Conservation (phyloP, 2,797 vertebrate species). For the Phalloptychus januarius region DNA sequence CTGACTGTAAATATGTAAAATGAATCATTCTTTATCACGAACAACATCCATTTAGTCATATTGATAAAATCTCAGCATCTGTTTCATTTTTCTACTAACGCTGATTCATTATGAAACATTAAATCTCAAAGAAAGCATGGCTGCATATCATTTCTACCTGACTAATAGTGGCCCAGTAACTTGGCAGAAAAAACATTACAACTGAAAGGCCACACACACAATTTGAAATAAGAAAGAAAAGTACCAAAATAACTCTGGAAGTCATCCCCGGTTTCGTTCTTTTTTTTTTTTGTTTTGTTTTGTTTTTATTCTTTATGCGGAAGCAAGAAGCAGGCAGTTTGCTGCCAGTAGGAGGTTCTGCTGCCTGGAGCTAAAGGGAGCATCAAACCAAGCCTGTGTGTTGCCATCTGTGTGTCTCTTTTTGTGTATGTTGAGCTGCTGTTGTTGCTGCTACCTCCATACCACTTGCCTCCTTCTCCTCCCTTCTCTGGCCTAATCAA, state of each 20-base stretch:
- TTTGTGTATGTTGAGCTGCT: conserved; percentile 72
- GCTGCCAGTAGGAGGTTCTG: conserved; percentile 78
- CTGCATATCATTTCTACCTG: neutral
- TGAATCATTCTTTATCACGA: neutral
- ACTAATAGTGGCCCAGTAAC: neutral
- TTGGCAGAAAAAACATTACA: conserved; percentile 12
- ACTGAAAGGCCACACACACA: conserved; percentile 44
- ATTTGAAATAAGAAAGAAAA: conserved; percentile 60
- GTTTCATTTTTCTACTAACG: neutral
- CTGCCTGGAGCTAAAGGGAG: conserved; percentile 82
- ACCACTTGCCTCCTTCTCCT: conserved; percentile 69
- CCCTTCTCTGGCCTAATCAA: conserved; percentile 93
- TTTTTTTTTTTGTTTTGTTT: conserved; percentile 30
- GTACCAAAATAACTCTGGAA: conserved; percentile 74
- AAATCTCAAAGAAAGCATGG: neutral
- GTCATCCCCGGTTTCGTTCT: conserved; percentile 52
- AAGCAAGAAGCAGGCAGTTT: conserved; percentile 78
- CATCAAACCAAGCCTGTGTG: conserved; percentile 72
- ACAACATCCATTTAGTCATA: neutral
- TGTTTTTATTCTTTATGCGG: conserved; percentile 58
- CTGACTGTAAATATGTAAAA: neutral
- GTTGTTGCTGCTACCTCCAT: conserved; percentile 68
- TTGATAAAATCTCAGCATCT: neutral
- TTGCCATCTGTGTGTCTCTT: conserved; percentile 70
- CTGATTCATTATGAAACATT: neutral